Base-by-base conservation (phyloP, 2,888 invertebrate species). In the Criorhina ranunculi region DNA sequence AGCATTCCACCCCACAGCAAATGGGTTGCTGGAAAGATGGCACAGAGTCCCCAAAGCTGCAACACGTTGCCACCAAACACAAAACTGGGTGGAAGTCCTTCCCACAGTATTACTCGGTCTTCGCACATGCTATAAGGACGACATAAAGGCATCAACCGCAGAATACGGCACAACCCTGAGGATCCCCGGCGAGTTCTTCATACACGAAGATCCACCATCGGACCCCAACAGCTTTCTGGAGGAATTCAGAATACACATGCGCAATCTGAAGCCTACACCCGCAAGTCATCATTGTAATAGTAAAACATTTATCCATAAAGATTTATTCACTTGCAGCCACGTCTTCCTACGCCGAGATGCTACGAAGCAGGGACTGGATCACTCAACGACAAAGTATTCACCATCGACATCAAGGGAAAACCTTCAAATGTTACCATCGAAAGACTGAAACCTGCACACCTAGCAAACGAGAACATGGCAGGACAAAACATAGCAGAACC, bases 101-200 rank as follows among this genome's bases (percentile, higher is more conserved):
- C 90, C 91, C 0, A 86, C 87, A 6, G 88, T 91, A 3, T 78
- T 91, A 0, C 83, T 92, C 3, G 91, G 90, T 2, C 37, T 91
- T 7, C 87, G 90, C 5, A 87, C 88, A 0, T 79, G 87, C 6
- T 85, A 75, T 19, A 90, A 89, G 62, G 89, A 72, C 8, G 53
- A 76, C 8, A 11, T 77, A 24, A 19, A 40, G 29, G 67, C 60
- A 8, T 76, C 79, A n/a, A 46, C 66, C 5, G 33, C 80, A 0
- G 66, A 82, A 19, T 69, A 66, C 37, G 60, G 67, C 11, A 49
- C 66, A 49, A 57, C 57, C n/a, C 12, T 76, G 8, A 44, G 73
- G 6, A 46, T 75, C 19, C 57, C 75, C n/a, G 64, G 75, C 5
- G 57, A 75, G 11, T 66, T 75, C 31, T 75, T 75, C 11, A 33